Evolutionary conservation across 2,888 invertebrate species (phyloP), one percentile per base, ranked within the genome.

Genomic region (Acheta domesticus): DNA sequence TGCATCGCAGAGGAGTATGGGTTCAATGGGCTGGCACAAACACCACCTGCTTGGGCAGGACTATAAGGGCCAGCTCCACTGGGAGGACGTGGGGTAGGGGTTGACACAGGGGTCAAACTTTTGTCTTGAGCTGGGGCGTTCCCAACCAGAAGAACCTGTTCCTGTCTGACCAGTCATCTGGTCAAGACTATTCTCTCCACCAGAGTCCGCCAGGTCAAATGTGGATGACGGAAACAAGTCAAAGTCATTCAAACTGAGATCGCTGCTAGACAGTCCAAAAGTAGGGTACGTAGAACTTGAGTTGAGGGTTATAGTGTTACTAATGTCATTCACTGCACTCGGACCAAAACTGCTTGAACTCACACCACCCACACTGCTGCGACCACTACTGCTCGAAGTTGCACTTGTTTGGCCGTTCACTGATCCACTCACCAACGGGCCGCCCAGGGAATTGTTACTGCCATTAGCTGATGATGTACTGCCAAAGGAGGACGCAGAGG

Each of bases 171-270:
- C 87, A 20, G 50, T 78, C 74, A 16, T 82, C 81, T 78, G 80
- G 62, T 79, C 80, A 8, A 78, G 74, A 76, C 81, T 81, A 50
- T 82, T 79, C 62, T 62, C 62, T 19, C 62, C 62, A 48, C 81
- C 82, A 11, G 78, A 78, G 73, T 83, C 84, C 14, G 81, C 81
- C 76, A 83, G 81, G 36, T 83, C 91, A 88, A 91, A 94, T 80
- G 93, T 90, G 84, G 91, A 89, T 84, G 90, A 89, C 83, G 91
- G 90, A 85, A 90, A 90, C 82, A 91, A 89, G 83, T 92, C 93
- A 84, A 92, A 90, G 84, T 92, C 93, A 86, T 82, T 83, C 78
- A 84, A 82, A 80, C 81, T 83, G 76, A 93, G 91, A 84, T 93
- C 93, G 83, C 88, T 84, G 80, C 85, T 84, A 82, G 81, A 84